These are phyloP conservation scores for Holcopasites calliopsidis DNA, from an alignment of 1,140 invertebrate species.

Conservation along the genomic window DNA sequence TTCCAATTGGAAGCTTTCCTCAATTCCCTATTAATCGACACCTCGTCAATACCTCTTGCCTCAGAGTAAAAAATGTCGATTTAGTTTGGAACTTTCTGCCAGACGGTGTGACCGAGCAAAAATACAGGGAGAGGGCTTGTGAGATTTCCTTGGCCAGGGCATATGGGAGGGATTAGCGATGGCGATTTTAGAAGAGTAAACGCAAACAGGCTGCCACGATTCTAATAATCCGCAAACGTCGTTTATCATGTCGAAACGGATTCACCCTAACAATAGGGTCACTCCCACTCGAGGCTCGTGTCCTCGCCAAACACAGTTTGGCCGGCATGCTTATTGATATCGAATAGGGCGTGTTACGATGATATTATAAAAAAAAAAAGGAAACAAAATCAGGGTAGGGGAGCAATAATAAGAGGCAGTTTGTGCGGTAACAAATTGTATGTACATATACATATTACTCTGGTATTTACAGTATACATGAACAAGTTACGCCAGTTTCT, in stretches of 20 bases:
- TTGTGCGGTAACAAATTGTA: not conserved
- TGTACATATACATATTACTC: slow-evolving; percentile 30
- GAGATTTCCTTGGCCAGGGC: slow-evolving; percentile 39
- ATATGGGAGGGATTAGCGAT: slow-evolving; percentile 71
- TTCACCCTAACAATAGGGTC: slow-evolving; percentile 36
- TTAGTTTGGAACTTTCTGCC: too few species aligned
- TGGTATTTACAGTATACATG: slow-evolving; percentile 30
- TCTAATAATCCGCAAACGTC: slow-evolving; percentile 74
- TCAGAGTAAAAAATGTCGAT: too few species aligned
- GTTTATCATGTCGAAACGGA: slow-evolving; percentile 70
- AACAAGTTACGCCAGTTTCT: slow-evolving; percentile 57
- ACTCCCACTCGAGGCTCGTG: slow-evolving; percentile 49
- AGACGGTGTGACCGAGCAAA: too few species aligned
- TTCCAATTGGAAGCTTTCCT: not conserved
- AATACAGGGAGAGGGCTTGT: too few species aligned
- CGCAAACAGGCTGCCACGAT: slow-evolving; percentile 53
- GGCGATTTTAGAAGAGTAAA: slow-evolving; percentile 67
- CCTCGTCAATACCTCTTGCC: too few species aligned
- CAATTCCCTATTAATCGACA: too few species aligned
- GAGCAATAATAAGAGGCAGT: not conserved
- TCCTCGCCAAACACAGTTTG: slow-evolving; percentile 15
- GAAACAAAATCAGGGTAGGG: too few species aligned
- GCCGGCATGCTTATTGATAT: slow-evolving; percentile 15
- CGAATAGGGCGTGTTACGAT: not conserved
- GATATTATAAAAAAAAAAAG: not conserved